A percentile compares a stretch with the other conserved stretches of the same genome.
phyloP scores from a whole-genome alignment of 2,113 vertebrate species.

The Oreochromis spilurus region DNA sequence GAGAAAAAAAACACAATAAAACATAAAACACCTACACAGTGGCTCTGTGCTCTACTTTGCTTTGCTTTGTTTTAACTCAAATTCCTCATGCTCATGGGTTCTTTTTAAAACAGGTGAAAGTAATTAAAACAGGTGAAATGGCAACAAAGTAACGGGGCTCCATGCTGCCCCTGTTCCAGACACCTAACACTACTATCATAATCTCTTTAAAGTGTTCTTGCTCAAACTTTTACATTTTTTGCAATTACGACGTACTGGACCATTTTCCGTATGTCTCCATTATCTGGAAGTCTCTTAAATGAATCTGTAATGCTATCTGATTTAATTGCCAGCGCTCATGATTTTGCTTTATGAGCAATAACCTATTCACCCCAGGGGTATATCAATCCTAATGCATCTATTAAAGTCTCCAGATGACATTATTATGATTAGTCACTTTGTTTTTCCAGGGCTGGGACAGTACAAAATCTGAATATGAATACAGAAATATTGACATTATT shows the following conservation, averaged over 20 bases:
- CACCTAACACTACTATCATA: constrained; percentile 15
- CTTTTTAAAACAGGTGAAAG: background rate
- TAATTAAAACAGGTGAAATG: constrained; percentile 24
- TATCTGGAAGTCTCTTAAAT: constrained; percentile 50
- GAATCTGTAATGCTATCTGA: constrained; percentile 50
- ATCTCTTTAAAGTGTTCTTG: constrained; percentile 58
- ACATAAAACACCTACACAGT: background rate
- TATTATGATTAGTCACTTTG: constrained; percentile 68
- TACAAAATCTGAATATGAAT: constrained; percentile 57
- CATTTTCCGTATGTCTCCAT: constrained; percentile 42
- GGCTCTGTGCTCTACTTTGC: background rate
- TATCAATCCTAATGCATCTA: constrained; percentile 68
- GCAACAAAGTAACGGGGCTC: background rate
- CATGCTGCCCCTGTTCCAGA: background rate
- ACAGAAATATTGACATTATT: constrained; percentile 58
- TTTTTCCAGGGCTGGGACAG: constrained; percentile 41
- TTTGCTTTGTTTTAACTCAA: background rate
- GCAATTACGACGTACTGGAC: constrained; percentile 55
- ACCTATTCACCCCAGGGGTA: constrained; percentile 55
- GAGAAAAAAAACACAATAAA: background rate
- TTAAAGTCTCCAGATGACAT: constrained; percentile 66
- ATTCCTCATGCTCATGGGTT: background rate
- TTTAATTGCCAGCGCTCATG: constrained; percentile 56
- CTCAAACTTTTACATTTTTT: constrained; percentile 42
- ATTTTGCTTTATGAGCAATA: constrained; percentile 64